These are phyloP conservation scores for Thymelicus lineola DNA, from an alignment of 2,888 invertebrate genomes.

Conservation along the genomic window DNA sequence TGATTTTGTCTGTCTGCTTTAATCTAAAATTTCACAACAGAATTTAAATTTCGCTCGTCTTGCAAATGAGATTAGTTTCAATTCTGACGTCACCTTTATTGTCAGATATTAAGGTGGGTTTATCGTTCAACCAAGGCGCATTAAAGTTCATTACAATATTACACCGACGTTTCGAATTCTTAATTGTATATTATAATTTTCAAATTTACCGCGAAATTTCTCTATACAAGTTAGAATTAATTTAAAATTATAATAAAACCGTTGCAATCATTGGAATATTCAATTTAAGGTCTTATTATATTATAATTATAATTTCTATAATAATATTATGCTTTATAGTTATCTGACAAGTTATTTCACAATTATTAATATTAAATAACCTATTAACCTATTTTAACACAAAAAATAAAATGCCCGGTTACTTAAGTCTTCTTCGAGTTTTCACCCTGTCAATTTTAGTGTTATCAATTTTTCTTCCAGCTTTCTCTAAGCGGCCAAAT, in stretches of 20 bases:
- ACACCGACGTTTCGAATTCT: conserved; percentile 41
- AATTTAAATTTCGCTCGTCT: conserved; percentile 2
- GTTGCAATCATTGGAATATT: neutral
- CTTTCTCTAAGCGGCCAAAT: conserved; percentile 32
- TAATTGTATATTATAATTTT: conserved; percentile 38
- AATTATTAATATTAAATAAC: too few relatives aligned
- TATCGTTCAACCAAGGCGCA: conserved; percentile 42
- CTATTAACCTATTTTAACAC: too few relatives aligned
- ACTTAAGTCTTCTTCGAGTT: neutral
- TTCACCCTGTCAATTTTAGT: conserved; percentile 2
- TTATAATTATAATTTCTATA: too few relatives aligned
- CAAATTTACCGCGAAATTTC: neutral
- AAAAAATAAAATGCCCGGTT: too few relatives aligned
- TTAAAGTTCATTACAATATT: conserved; percentile 44
- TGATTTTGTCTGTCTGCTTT: neutral
- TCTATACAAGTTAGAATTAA: neutral
- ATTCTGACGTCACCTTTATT: conserved; percentile 37
- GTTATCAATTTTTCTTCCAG: conserved; percentile 14
- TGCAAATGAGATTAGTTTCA: conserved; percentile 15
- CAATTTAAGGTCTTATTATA: neutral
- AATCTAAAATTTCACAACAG: neutral
- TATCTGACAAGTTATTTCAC: too few relatives aligned
- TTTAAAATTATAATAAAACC: neutral
- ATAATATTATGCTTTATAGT: too few relatives aligned
- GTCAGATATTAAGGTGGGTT: conserved; percentile 35